A percentile compares a stretch with the other conserved stretches of the same genome.
These are phyloP conservation scores for Macroteleia sp. DNA, from an alignment of 2,888 invertebrate species.

Conservation along the genomic window DNA sequence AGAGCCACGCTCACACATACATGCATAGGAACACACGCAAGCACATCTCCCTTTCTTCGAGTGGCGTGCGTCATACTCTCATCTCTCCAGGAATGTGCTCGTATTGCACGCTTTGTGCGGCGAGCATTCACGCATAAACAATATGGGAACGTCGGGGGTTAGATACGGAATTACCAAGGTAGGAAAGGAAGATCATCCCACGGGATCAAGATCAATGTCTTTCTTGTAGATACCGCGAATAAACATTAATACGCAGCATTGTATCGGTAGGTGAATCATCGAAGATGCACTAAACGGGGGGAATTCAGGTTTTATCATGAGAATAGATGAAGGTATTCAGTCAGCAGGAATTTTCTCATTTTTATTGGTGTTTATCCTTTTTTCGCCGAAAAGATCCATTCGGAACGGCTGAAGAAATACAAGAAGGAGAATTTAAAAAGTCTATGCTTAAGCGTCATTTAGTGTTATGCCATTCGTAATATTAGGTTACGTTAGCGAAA, in stretches of 20 bases:
- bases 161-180: too few species aligned
- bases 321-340: constrained; percentile 7
- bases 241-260: not conserved
- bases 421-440: too few species aligned
- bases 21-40: not conserved
- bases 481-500: not conserved
- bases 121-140: constrained; percentile 73
- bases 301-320: constrained; percentile 6
- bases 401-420: too few species aligned
- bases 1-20: constrained; percentile 24
- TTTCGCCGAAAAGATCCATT: too few species aligned
- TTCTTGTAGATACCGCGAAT: constrained; percentile 20
- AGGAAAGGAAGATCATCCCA: too few species aligned
- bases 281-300: not conserved
- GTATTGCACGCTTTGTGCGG: constrained; percentile 75
- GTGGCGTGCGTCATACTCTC: constrained; percentile 52
- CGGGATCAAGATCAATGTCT: constrained; percentile 47
- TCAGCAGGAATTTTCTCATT: not conserved
- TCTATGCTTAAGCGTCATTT: too few species aligned
- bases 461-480: too few species aligned
- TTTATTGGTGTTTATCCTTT: not conserved
- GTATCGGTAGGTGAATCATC: constrained; percentile 19
- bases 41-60: constrained; percentile 37
- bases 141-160: constrained; percentile 69
- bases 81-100: constrained; percentile 72